Evolutionary conservation across 1,140 invertebrate species (phyloP), one percentile per base, ranked within the genome.

Genomic region (Thaumetopoea pityocampa): DNA sequence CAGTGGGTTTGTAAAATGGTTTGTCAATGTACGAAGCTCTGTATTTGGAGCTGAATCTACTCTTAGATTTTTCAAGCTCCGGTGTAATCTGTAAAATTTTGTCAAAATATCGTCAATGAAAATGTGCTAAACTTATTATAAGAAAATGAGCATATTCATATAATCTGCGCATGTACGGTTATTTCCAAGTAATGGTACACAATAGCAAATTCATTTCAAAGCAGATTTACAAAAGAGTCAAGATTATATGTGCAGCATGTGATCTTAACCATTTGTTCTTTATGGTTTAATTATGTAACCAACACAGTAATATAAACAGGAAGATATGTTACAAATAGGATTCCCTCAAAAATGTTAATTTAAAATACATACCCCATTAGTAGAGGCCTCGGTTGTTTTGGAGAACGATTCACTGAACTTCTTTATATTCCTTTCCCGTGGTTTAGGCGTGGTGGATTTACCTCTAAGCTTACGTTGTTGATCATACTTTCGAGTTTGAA

Each of bases 21-120:
- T 71, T 84, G 44, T 84, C 69, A 15, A 76, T 32, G 53, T 70
- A 65, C 33, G 80, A 74, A 30, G 68, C 73, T 69, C 81, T 61
- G 58, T 85, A 86, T 65, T 85, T 85, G 35, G 85, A 83, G 58
- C 85, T 86, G 66, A 77, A 86, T 51, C 79, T 77, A 52, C 73
- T 68, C 67, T 72, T 80, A 51, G 56, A 38, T 64, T 83, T 85
- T 47, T 78, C 74, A 22, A 66, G 51, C 43, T 79, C 78, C 41
- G 67, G 59, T 45, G 55, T 63, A 51, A 80, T 80, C 81, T 85
- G 71, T 59, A 71, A 77, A 66, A 47, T 52, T 36, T 58, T 33
- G 34, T 45, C 35, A 47, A 32, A 33, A 35, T n/a, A n/a, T n/a
- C n/a, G n/a, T n/a, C 18, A 22, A 24, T 47, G 18, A 40, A 29